Conservation (phyloP, 2,797 vertebrate species). For the Eupleurogrammus muticus region DNA sequence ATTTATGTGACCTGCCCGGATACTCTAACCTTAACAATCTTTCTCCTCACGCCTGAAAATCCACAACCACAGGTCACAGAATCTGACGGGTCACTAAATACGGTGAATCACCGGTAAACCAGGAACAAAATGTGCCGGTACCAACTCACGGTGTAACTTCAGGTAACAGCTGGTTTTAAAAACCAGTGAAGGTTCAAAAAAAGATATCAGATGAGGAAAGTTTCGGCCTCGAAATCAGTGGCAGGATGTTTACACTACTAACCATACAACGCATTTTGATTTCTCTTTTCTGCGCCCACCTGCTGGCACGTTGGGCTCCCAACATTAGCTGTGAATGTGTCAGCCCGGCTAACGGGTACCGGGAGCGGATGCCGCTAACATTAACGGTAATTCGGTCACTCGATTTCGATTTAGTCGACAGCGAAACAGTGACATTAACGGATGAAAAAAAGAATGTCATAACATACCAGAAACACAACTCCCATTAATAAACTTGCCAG, state of each 20-base stretch:
- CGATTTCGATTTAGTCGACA: not conserved
- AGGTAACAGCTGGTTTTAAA: not conserved
- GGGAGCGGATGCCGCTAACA: conserved; percentile 6
- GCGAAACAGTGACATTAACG: rapidly evolving
- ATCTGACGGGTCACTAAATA: too few relatives aligned
- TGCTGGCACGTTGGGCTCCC: conserved; percentile 52
- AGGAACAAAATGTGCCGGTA: conserved; percentile 6
- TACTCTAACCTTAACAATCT: too few relatives aligned
- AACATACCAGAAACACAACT: not conserved
- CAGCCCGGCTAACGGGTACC: conserved; percentile 40
- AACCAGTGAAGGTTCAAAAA: rapidly evolving
- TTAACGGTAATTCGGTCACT: not conserved
- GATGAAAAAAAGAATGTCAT: rapidly evolving
- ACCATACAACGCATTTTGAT: conserved; percentile 9
- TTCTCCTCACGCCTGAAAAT: too few relatives aligned
- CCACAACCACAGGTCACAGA: too few relatives aligned
- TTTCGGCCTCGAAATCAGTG: too few relatives aligned
- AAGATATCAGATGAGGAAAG: not conserved
- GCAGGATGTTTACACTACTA: not conserved
- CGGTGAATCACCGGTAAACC: too few relatives aligned
- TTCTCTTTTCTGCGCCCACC: conserved; percentile 37
- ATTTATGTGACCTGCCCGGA: too few relatives aligned
- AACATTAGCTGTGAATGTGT: not conserved
- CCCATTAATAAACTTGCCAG: not conserved
- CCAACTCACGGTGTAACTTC: not conserved